Evolutionary conservation across 1,140 invertebrate species (phyloP), one percentile per base, ranked within the genome.

Genomic region (Conus betulinus): DNA sequence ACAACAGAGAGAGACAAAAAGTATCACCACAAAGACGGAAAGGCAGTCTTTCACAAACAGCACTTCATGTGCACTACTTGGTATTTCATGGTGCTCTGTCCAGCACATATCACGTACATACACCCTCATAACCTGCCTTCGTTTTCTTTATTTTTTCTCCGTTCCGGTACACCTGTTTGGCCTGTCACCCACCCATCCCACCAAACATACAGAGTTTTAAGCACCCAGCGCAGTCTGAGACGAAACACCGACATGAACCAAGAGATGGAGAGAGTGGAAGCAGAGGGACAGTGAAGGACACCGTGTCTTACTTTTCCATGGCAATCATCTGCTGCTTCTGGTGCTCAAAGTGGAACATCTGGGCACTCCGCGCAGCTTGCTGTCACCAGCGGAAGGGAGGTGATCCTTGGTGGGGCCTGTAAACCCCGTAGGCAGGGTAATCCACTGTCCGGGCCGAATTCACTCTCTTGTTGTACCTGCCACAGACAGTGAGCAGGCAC

Each of bases 341-440:
- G 94, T 99, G 98, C 94, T 99, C 99, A 95, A 99, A 99, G 94
- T 99, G 99, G 95, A 99, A 99, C 98, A 99, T 99, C 94, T 99
- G 99, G 3, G 99, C 99, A 60, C 98, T 99, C 93, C 99, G 98
- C 0, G 98, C 99, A 99, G 96, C 93, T 98, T 97, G 79, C 98
- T 96, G 95, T 99, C 98, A 8, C 98, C 98, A 1, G 94, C n/a
- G 17, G 97, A 97, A 0, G 95, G 95, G 23, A 97, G 94, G 13
- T 92, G 87, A 88, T 98, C 98, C 92, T 98, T 98, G 88, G 97
- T 98, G 8, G n/a, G 98, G 5, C 98, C 98, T 0, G 98, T 99
- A 3, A 3, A 99, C 97, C 4, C 98, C 98, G 93, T 99, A 99
- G 0, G 98, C 98, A 11, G 99, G 98, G 95, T 99, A 99, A 90